Conservation (phyloP, 2,888 invertebrate genomes). For the Phymatocera aterrima region DNA sequence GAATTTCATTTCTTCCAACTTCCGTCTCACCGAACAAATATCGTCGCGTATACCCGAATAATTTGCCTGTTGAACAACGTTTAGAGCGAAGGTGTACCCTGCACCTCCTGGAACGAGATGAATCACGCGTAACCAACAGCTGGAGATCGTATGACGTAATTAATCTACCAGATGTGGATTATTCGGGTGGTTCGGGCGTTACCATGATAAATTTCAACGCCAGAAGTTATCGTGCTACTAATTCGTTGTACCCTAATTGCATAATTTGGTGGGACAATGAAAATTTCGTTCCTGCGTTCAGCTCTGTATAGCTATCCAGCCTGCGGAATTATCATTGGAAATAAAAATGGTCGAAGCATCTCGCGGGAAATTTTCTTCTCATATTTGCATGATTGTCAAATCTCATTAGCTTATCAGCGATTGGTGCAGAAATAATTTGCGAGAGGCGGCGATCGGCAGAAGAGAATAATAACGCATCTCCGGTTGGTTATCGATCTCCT, state of each 20-base stretch:
- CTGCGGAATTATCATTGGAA: not conserved
- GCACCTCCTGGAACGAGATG: constrained; percentile 68
- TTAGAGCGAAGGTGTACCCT: constrained; percentile 52
- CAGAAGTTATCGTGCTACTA: constrained; percentile 1
- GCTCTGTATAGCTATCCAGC: not conserved
- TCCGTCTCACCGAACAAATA: not conserved
- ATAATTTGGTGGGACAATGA: constrained; percentile 12
- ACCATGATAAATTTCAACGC: constrained; percentile 38
- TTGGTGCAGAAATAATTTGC: too few species aligned
- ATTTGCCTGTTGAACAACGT: not conserved
- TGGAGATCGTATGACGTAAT: constrained; percentile 53
- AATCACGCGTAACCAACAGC: constrained; percentile 68
- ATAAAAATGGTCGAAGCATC: too few species aligned
- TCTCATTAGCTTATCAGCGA: too few species aligned
- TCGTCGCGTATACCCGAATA: not conserved
- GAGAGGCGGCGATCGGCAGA: not conserved
- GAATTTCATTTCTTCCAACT: not conserved
- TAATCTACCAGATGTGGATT: constrained; percentile 56
- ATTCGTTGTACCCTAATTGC: too few species aligned
- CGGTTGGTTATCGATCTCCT: constrained; percentile 61
- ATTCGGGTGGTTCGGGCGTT: constrained; percentile 58
- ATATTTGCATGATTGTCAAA: too few species aligned
- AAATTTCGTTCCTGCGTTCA: not conserved
- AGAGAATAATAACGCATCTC: not conserved
- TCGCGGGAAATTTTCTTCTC: too few species aligned